phyloP scores from a whole-genome alignment of 2,888 invertebrate genomes.

The Listrodromus nycthemerus region DNA sequence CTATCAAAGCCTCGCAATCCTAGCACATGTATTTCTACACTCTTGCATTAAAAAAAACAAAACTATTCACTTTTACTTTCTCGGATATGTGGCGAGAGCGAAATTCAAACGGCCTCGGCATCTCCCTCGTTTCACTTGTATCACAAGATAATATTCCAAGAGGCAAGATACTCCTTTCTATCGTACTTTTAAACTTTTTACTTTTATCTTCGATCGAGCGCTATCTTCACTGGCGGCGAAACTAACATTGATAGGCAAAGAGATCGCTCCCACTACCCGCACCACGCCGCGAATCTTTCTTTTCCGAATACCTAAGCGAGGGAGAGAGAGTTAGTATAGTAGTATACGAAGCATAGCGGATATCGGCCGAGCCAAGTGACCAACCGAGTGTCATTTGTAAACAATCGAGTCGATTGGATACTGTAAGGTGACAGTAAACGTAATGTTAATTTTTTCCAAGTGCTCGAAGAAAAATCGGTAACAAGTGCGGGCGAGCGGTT shows the following conservation, averaged over 20 bases:
- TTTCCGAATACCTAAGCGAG: conserved; percentile 9
- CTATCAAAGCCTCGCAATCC: neutral
- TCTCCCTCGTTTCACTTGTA: conserved; percentile 9
- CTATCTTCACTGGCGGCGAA: conserved; percentile 9
- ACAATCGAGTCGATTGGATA: neutral
- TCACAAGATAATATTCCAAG: neutral
- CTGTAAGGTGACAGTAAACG: neutral
- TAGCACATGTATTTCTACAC: neutral
- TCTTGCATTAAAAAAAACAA: neutral
- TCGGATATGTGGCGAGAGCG: conserved; percentile 15
- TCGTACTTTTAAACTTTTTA: neutral
- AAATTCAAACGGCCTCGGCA: conserved; percentile 15
- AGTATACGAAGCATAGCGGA: conserved; percentile 3
- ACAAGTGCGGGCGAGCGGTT: neutral
- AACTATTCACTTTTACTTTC: conserved; percentile 34
- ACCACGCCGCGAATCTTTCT: neutral
- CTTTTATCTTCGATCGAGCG: neutral
- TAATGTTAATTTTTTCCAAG: neutral
- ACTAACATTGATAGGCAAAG: conserved; percentile 5
- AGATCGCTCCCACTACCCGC: conserved; percentile 10
- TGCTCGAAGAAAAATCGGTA: neutral
- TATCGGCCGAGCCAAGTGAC: neutral
- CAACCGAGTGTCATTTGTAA: neutral
- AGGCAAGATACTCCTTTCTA: conserved; percentile 14
- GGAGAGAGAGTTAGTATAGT: conserved; percentile 19